These are phyloP conservation scores for Bovichtus diacanthus DNA, from an alignment of 2,797 vertebrate species.

Conservation along the genomic window DNA sequence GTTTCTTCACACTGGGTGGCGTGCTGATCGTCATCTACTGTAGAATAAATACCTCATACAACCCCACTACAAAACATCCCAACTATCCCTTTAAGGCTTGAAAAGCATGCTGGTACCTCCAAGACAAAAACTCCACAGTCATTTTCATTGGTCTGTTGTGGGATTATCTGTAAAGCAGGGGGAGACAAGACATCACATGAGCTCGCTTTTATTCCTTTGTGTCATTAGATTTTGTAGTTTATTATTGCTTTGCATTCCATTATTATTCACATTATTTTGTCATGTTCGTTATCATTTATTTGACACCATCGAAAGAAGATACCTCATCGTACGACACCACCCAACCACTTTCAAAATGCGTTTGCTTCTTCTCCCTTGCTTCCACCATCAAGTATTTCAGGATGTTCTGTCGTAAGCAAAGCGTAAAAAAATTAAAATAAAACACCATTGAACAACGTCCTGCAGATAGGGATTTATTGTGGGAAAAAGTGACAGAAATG, in stretches of 20 bases:
- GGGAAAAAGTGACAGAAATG: neutral
- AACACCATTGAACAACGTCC: neutral
- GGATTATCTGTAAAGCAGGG: slow-evolving; percentile 87
- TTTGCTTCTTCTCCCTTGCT: slow-evolving; percentile 93
- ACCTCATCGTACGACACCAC: slow-evolving; percentile 91
- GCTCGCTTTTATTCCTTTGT: neutral
- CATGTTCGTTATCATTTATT: no score
- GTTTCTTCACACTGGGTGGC: no score
- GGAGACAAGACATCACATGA: slow-evolving; percentile 36
- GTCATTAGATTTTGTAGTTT: neutral
- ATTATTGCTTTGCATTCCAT: neutral
- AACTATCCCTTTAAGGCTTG: no score
- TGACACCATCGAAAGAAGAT: neutral
- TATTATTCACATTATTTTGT: no score
- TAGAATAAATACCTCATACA: no score
- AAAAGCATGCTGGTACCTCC: slow-evolving; percentile 84
- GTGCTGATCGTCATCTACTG: no score
- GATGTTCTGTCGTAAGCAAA: slow-evolving; percentile 88
- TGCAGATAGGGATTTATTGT: neutral
- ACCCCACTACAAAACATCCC: no score
- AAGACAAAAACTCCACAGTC: slow-evolving; percentile 98
- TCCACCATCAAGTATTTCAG: slow-evolving; percentile 95
- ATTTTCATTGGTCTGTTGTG: slow-evolving; percentile 98
- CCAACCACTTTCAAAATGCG: slow-evolving; percentile 93
- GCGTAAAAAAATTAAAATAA: neutral